These are phyloP conservation scores for Limenitis camilla DNA, from an alignment of 2,888 invertebrate species.

Conservation along the genomic window DNA sequence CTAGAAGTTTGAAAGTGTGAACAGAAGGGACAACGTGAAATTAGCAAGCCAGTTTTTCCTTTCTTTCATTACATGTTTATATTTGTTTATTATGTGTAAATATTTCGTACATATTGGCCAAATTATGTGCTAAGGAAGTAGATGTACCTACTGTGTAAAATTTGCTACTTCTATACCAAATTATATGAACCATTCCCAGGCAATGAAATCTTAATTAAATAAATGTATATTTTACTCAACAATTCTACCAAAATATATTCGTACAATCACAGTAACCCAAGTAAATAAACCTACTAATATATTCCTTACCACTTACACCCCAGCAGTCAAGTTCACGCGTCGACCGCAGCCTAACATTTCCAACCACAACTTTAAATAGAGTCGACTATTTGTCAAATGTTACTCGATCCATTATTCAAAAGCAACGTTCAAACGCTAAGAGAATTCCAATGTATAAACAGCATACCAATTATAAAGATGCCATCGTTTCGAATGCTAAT, in stretches of 20 bases:
- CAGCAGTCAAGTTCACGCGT: conserved; percentile 18
- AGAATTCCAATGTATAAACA: conserved; percentile 41
- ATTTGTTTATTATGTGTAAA: too few relatives aligned
- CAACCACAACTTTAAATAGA: conserved; percentile 19
- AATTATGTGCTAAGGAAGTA: too few relatives aligned
- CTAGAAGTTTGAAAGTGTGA: too few relatives aligned
- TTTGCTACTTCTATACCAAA: too few relatives aligned
- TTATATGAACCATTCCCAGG: too few relatives aligned
- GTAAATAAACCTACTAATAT: conserved; percentile 2
- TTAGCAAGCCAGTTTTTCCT: too few relatives aligned
- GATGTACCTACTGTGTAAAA: too few relatives aligned
- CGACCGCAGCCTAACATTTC: conserved; percentile 19
- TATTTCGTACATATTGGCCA: too few relatives aligned
- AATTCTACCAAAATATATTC: background rate
- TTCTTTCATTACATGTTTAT: too few relatives aligned
- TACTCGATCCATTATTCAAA: conserved; percentile 51
- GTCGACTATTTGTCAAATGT: conserved; percentile 20
- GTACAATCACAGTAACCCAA: background rate
- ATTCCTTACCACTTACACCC: conserved; percentile 15
- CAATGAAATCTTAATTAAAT: too few relatives aligned
- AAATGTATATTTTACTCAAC: too few relatives aligned
- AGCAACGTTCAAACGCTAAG: conserved; percentile 43
- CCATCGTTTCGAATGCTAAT: conserved; percentile 50
- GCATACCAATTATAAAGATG: conserved; percentile 45
- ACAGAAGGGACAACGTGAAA: too few relatives aligned